Base-by-base conservation (phyloP, 2,888 invertebrate species). In the Seira ritae region DNA sequence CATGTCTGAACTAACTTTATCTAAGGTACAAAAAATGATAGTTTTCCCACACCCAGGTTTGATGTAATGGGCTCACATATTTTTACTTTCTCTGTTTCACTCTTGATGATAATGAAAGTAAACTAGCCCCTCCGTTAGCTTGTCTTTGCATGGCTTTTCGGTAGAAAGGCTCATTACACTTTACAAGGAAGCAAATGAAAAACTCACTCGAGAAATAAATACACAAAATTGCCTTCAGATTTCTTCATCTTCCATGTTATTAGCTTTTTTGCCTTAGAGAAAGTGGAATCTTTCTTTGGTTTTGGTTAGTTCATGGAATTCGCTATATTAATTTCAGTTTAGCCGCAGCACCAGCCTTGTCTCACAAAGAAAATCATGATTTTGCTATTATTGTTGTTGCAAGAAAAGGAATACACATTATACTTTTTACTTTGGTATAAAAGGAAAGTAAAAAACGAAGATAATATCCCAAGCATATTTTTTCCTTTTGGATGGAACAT, bases 161-260 rank as follows among this genome's bases (percentile, higher is more conserved):
- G n/a, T 71, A 12, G 60, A 75, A 31, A 12, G 23, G 22, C 50
- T 68, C 68, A 55, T 50, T 68, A 67, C 42, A 8, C 12, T 42
- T 42, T 42, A 42, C 6, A 31, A 22, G 24, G 10, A 76, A 37
- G 60, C 46, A 24, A 76, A 12, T 46, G 6, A 50, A 17, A 67
- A 19, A 46, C 50, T 12, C 12, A 8, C 42, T 42, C 6, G 42
- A 42, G 12, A 68, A 75, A 23, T 67, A 67, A 46, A 50, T 17
- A 68, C 10, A 19, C 37, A 67, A 73, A 79, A 73, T 73, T 72
- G 37, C 79, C 72, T 78, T 62, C 65, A 78, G 71, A 70, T 71
- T 78, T 78, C 37, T 22, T 42, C 17, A 46, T 65, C 6, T 71
- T 22, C 69, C 4, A 8, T 42, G 6, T 42, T 42, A 42, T 42